Evolutionary conservation across 2,888 invertebrate species (phyloP), one percentile per base, ranked within the genome.

Genomic region (Conops quadrifasciatus): DNA sequence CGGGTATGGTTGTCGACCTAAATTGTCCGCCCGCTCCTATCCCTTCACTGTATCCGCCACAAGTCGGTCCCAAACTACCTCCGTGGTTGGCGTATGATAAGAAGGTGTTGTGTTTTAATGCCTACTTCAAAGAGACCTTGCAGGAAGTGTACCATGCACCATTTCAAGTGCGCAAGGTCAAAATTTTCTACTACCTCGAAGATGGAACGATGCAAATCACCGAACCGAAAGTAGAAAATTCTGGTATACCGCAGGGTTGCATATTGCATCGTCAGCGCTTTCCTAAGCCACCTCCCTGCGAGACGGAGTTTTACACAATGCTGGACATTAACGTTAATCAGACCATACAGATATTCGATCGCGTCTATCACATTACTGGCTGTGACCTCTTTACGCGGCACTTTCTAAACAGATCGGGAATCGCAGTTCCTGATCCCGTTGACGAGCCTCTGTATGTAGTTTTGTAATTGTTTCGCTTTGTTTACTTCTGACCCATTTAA

Each of bases 141-240:
- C 91, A 93, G 75, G 95, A 95, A 85, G 90, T 86, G 49, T 83
- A 84, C 63, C 81, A 91, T 81, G 90, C 91, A 2, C 88, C 91
- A 43, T 92, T 89, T 78, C 88, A 93, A 79, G 87, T 96, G 70
- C 90, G 95, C 26, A 90, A 91, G 79, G 94, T 95, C 3, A 92
- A 92, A 77, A 93, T 97, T 70, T 92, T 91, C 76, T 96, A 93
- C 82, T 96, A 91, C 80, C 88, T 97, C 58, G 96, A 97, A 87
- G 96, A 97, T 85, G 96, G 95, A 19, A 95, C 96, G 1, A 91
- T 97, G 77, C 94, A 95, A 87, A 92, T 97, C 84, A 89, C 68
- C 0, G 96, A 97, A 82, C 95, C 95, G 0, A 89, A 90, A 80
- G 89, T 92, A 11, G 90, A 91, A 67, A 96, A 96, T 81, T 94